Conservation (phyloP, 2,113 vertebrate species). For the Syngnathus floridae region DNA sequence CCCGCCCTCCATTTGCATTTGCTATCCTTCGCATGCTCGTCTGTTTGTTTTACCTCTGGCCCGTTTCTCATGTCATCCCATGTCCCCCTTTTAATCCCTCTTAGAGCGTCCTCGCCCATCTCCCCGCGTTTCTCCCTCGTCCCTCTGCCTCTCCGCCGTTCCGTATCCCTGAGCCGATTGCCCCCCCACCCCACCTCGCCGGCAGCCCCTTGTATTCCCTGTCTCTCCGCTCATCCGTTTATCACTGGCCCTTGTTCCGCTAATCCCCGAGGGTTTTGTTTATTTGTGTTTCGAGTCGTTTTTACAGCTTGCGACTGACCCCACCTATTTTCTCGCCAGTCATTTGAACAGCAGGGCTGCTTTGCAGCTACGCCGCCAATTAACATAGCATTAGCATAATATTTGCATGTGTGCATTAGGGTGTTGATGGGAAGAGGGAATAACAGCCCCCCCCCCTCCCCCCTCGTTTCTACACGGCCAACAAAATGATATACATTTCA, state of each 20-base stretch:
- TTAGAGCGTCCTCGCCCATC: conserved; percentile 12
- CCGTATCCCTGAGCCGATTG: conserved; percentile 46
- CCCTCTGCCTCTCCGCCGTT: conserved; percentile 27
- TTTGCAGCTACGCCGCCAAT: conserved; percentile 73
- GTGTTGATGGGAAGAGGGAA: conserved; percentile 76
- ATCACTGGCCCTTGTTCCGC: conserved; percentile 66
- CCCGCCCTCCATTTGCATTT: conserved; percentile 5
- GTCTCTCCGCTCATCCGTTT: conserved; percentile 62
- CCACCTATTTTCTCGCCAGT: conserved; percentile 76
- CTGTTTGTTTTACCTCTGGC: conserved; percentile 33
- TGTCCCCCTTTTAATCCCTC: conserved; percentile 33
- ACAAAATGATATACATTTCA: conserved; percentile 43
- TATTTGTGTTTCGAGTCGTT: conserved; percentile 76
- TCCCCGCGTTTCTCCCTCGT: conserved; percentile 12
- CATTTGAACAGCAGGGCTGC: conserved; percentile 76
- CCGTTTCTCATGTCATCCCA: conserved; percentile 21
- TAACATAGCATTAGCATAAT: conserved; percentile 79
- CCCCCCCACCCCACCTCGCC: conserved; percentile 36
- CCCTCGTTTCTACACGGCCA: conserved; percentile 1
- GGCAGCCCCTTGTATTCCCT: conserved; percentile 50
- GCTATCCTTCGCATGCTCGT: conserved; percentile 7
- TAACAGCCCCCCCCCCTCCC: conserved; percentile 58
- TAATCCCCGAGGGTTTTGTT: conserved; percentile 74
- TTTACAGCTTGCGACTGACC: conserved; percentile 78
- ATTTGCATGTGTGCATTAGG: conserved; percentile 79